phyloP scores from a whole-genome alignment of 1,140 invertebrate species.

The Steinernema khuongi region DNA sequence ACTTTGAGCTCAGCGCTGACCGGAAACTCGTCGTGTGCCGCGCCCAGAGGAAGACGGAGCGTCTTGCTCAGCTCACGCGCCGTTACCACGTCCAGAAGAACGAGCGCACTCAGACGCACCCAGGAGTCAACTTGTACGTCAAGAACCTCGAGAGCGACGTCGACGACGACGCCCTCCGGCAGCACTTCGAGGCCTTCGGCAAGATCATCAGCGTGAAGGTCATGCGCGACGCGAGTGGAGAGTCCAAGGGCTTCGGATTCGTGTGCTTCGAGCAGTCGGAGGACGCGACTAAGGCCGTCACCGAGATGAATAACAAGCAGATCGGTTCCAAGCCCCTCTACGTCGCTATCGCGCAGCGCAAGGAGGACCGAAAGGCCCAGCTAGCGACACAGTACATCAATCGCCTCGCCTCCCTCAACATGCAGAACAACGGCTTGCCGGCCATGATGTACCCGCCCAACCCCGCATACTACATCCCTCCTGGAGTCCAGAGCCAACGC shows the following conservation, averaged over 20 bases:
- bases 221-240: constrained; percentile 78
- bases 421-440: constrained; percentile 66
- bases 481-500: too few relatives aligned
- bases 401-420: constrained; percentile 86
- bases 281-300: constrained; percentile 97
- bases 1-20: constrained; percentile 34
- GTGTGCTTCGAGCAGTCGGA: constrained; percentile 98
- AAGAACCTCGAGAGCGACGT: constrained; percentile 96
- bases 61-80: constrained; percentile 89
- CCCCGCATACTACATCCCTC: constrained; percentile 85
- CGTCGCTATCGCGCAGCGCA: constrained; percentile 93
- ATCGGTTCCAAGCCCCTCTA: constrained; percentile 92
- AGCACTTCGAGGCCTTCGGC: constrained; percentile 87
- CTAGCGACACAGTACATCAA: constrained; percentile 95
- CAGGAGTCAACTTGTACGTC: constrained; percentile 93
- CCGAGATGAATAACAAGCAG: constrained; percentile 96
- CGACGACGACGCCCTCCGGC: constrained; percentile 86
- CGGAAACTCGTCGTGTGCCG: constrained; percentile 70
- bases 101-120: constrained; percentile 78
- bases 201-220: constrained; percentile 95
- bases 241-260: constrained; percentile 92
- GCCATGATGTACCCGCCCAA: constrained; percentile 74
- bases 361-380: constrained; percentile 89
- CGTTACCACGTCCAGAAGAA: constrained; percentile 92
- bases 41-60: constrained; percentile 95